phyloP scores from a whole-genome alignment of 2,113 vertebrate species.

The Chaetura pelagica region DNA sequence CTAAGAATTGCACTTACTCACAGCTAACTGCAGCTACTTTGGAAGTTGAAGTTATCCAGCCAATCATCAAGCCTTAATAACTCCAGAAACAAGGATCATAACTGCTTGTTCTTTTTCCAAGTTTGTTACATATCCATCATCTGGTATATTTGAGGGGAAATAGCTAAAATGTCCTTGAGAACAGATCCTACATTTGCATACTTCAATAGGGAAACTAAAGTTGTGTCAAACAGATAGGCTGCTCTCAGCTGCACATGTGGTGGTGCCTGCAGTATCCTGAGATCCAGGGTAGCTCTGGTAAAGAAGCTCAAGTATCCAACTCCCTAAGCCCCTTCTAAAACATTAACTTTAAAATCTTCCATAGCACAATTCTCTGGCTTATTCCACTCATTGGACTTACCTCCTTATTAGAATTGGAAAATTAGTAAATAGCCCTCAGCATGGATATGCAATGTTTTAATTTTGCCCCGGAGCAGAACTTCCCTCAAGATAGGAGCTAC shows the following conservation, averaged over 20 bases:
- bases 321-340: neutral
- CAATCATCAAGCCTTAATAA: neutral
- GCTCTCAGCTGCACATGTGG: fast-evolving
- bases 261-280: neutral
- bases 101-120: neutral
- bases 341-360: neutral
- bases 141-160: neutral
- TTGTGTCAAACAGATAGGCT: neutral
- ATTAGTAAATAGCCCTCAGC: neutral
- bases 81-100: neutral
- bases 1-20: neutral
- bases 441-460: neutral
- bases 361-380: neutral
- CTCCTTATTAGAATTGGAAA: slow-evolving; percentile 24
- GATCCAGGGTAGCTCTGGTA: neutral
- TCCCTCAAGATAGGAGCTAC: neutral
- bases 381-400: neutral
- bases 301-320: neutral
- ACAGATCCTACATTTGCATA: neutral
- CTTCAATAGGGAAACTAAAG: neutral
- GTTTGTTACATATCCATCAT: neutral
- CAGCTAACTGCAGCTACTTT: neutral
- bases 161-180: neutral
- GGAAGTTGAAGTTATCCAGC: neutral
- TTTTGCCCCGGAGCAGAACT: neutral